These are phyloP conservation scores for Antheraea assamensis DNA, from an alignment of 2,888 invertebrate genomes.

Conservation along the genomic window DNA sequence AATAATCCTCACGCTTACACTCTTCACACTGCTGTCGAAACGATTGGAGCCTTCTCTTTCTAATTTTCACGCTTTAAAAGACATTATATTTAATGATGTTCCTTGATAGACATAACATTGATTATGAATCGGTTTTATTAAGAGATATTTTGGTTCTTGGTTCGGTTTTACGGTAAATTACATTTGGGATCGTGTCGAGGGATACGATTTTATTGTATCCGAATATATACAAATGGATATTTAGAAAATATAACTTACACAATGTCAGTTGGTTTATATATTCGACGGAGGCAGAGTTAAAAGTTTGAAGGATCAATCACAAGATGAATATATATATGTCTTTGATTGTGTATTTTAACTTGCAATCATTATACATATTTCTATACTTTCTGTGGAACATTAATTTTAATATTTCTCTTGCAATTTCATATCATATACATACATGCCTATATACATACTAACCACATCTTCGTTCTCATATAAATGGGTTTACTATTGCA, in stretches of 20 bases:
- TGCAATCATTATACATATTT: background rate
- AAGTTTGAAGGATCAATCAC: background rate
- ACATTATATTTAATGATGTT: constrained; percentile 10
- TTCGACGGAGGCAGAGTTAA: background rate
- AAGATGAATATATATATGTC: background rate
- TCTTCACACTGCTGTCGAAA: background rate
- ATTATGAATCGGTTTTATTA: constrained; percentile 9
- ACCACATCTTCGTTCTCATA: too few relatives aligned
- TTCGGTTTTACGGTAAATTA: constrained; percentile 1
- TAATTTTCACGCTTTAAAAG: constrained; percentile 8
- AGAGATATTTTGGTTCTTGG: background rate
- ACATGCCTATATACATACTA: too few relatives aligned
- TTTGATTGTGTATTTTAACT: background rate
- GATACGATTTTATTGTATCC: background rate
- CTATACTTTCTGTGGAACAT: too few relatives aligned
- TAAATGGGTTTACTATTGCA: too few relatives aligned
- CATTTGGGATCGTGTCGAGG: background rate
- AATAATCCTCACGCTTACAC: constrained; percentile 2
- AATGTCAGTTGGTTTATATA: background rate
- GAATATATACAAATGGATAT: background rate
- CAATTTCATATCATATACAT: too few relatives aligned
- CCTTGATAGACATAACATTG: constrained; percentile 6
- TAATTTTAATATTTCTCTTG: too few relatives aligned
- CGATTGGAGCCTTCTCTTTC: background rate
- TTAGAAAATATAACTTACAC: background rate